These are phyloP conservation scores for Hozukius guyotensis DNA, from an alignment of 2,797 vertebrate species.

Conservation along the genomic window DNA sequence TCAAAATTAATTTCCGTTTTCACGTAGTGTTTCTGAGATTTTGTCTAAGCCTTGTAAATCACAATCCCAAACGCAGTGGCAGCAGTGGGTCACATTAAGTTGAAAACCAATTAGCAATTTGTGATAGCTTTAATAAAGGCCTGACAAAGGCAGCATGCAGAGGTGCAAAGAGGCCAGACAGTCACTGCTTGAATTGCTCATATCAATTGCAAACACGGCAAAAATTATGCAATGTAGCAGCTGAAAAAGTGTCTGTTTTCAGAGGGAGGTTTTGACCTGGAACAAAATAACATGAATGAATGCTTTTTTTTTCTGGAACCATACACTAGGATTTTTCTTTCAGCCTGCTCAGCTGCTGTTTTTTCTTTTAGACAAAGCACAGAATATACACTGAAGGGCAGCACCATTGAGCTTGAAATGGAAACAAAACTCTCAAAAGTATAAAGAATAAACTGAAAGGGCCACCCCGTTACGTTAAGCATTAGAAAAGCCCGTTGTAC, in stretches of 20 bases:
- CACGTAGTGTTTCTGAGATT: not conserved
- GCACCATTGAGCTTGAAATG: not conserved
- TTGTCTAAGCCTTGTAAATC: not conserved
- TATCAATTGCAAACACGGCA: not conserved
- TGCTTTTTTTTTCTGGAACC: slow-evolving; percentile 40
- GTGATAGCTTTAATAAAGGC: not conserved
- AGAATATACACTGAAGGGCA: not conserved
- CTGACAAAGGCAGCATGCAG: not conserved
- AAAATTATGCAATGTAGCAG: not conserved
- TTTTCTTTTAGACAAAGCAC: not conserved
- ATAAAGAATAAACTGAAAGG: not conserved
- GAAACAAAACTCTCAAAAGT: not conserved
- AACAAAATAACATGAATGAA: slow-evolving; percentile 15
- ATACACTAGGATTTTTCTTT: not conserved
- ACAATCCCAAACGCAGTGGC: not conserved
- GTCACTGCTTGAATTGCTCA: not conserved
- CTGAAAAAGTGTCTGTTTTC: not conserved
- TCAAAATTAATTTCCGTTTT: not conserved
- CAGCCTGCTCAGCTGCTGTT: not conserved
- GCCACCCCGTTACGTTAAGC: not conserved
- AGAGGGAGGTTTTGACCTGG: not conserved
- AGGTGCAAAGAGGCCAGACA: not conserved
- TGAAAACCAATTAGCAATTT: not conserved
- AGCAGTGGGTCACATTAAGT: not conserved
- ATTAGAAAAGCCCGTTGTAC: slow-evolving; percentile 71